Base-by-base conservation (phyloP, 2,888 invertebrate genomes). In the Leucozona laternaria region DNA sequence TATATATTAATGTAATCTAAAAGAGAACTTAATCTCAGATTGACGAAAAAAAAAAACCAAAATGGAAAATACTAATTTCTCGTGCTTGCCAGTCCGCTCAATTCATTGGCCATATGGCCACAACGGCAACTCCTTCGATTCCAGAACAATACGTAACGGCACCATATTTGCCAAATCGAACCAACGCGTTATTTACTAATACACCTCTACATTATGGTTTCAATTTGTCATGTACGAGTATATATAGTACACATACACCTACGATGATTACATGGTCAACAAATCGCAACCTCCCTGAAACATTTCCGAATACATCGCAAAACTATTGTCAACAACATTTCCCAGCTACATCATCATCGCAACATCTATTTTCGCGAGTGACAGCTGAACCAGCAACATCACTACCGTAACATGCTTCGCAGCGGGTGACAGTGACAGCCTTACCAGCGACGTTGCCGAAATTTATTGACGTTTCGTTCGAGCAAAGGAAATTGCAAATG, bases 401-500 rank as follows among this genome's bases (percentile, higher is more conserved):
- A 6, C 37, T 22, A 37, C 5, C 28, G 28, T 53, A 70, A 25
- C 53, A 25, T 37, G 6, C 20, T 20, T 20, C 0, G 34, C 34
- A 34, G 58, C 15, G 25, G 22, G 45, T 58, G 57, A 45, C 57
- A 71, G 28, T 58, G 57, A 45, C 57, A 71, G 28, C 57, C 31
- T 20, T 20, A 11, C 7, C 43, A 45, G 62, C 45, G 20, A 17
- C 60, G 25, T 37, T 40, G 22, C 34, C 60, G 40, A 60, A 22
- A 11, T 4, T 6, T 31, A 20, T 71, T 60, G 45, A 78, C 25
- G 20, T 70, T 40, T 60, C 55, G 11, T 62, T 13, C 48, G 17
- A n/a, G 13, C 37, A 55, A 58, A 58, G 37, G 5, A 28, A 70
- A 50, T 53, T 78, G n/a, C 58, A 70, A 71, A 48, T 78, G 50